A percentile compares a stretch with the other conserved stretches of the same genome.
phyloP scores from a whole-genome alignment of 2,797 vertebrate species.

The Lepilemur ruficaudatus region DNA sequence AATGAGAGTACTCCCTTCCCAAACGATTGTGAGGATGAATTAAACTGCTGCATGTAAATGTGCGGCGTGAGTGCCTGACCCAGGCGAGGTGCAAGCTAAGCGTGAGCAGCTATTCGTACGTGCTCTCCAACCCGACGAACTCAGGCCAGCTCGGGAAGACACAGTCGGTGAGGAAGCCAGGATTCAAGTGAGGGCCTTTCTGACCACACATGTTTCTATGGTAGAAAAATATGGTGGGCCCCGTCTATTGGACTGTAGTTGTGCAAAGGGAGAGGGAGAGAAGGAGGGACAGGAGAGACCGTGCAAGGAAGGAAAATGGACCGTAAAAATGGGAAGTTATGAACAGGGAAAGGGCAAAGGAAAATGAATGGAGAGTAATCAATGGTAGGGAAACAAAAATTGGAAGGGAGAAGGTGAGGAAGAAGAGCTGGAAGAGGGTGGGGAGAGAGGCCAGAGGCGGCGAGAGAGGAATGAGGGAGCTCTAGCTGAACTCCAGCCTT shows the following conservation, averaged over 20 bases:
- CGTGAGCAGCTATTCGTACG: neutral
- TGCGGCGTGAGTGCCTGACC: neutral
- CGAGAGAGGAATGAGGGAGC: neutral
- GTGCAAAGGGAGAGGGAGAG: neutral
- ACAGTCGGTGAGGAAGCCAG: neutral
- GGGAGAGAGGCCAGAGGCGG: neutral
- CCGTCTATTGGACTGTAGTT: neutral
- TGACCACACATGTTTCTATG: neutral
- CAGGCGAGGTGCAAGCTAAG: neutral
- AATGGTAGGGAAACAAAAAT: neutral
- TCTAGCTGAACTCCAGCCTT: no score
- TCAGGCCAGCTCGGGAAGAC: neutral
- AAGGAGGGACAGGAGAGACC: neutral
- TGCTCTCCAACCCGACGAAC: neutral
- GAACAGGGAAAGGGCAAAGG: neutral
- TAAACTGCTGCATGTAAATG: fast-evolving
- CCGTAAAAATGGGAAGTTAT: neutral
- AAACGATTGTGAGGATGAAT: neutral
- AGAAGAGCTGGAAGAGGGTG: neutral
- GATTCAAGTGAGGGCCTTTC: neutral
- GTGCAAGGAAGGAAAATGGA: neutral
- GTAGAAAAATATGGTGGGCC: neutral
- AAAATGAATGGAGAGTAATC: neutral
- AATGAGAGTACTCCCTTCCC: neutral
- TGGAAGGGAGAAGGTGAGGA: neutral